Base-by-base conservation (phyloP, 2,888 invertebrate genomes). In the Harpalus rufipes region DNA sequence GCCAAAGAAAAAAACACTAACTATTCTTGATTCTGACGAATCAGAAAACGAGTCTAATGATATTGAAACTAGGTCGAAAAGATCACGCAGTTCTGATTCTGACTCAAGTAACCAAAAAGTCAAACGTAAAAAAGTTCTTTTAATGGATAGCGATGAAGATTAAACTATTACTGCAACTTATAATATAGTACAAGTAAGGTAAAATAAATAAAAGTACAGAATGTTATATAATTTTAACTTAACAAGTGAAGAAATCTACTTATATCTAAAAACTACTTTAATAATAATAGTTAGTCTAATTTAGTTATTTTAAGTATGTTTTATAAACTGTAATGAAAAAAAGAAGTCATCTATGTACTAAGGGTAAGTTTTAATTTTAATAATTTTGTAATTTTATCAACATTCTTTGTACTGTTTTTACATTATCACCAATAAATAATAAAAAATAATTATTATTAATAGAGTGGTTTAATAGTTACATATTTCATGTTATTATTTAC, bases 121-220 rank as follows among this genome's bases (percentile, higher is more conserved):
- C 7, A 85, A 85, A 21, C 63, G 72, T 14, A 85, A 85, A 32
- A 51, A 72, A 72, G n/a, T 80, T 68, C 61, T 25, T 51, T 7
- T 80, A 8, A 85, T 85, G 59, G 80, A 80, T 41, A 85, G 85
- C 18, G 85, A 85, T 85, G 85, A 85, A 68, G 85, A 85, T 16
- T 78, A 78, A 51, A 32, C 32, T 32, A 32, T 32, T 32, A 32
- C 32, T 6, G 5, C 0, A 32, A 5, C 5, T 32, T 32, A 32
- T 32, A 32, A 21, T 6, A 25, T 25, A 25, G 25, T 25, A 25
- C 3, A 25, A 44, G 44, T 7, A 44, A 5, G 44, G 1, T 44
- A 76, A 76, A 5, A n/a, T 25, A 25, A 25, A 25, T 25, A 2
- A 25, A 32, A 32, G 4, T 32, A 32, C 6, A 32, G 32, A 32